A percentile compares a stretch with the other conserved stretches of the same genome.
Evolutionary conservation across 2,888 invertebrate genomes (phyloP).

Genomic region (Hirtodrosophila confusa): DNA sequence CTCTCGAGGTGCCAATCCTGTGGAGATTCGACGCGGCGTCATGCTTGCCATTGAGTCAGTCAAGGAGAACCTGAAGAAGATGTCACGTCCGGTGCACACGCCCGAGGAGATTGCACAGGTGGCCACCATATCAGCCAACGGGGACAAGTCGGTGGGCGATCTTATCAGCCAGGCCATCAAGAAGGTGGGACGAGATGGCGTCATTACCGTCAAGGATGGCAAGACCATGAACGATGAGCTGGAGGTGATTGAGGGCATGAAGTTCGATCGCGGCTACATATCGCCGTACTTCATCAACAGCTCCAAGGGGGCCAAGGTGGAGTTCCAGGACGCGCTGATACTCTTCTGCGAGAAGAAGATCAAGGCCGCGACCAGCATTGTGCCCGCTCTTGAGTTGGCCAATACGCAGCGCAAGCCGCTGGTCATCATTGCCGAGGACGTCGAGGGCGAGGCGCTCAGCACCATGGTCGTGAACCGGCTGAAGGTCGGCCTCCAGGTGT

Average conservation of each 20-base stretch:
- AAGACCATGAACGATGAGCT: conserved; percentile 97
- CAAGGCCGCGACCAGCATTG: conserved; percentile 96
- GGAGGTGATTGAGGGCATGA: conserved; percentile 98
- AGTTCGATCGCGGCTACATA: conserved; percentile 99
- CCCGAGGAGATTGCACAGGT: conserved; percentile 99
- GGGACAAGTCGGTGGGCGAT: conserved; percentile 95
- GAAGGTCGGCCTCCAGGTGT: conserved; percentile 96
- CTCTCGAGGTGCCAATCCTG: conserved; percentile 97
- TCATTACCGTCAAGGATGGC: conserved; percentile 99
- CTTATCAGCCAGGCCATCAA: conserved; percentile 99
- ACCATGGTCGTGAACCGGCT: conserved; percentile 96
- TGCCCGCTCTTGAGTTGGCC: conserved; percentile 97
- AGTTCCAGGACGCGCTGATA: conserved; percentile 98
- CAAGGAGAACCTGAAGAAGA: conserved; percentile 92
- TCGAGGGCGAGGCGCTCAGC: conserved; percentile 96
- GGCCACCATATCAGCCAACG: conserved; percentile 99
- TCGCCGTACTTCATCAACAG: conserved; percentile 99
- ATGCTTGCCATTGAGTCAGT: conserved; percentile 97
- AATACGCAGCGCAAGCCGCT: conserved; percentile 96
- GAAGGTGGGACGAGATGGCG: conserved; percentile 97
- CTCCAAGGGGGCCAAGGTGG: conserved; percentile 97
- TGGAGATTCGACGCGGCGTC: conserved; percentile 96
- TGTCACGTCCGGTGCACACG: conserved; percentile 97
- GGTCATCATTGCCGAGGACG: conserved; percentile 96
- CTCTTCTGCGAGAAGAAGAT: conserved; percentile 99